Base-by-base conservation (phyloP, 2,113 vertebrate species). In the Rousettus leschenaultii region DNA sequence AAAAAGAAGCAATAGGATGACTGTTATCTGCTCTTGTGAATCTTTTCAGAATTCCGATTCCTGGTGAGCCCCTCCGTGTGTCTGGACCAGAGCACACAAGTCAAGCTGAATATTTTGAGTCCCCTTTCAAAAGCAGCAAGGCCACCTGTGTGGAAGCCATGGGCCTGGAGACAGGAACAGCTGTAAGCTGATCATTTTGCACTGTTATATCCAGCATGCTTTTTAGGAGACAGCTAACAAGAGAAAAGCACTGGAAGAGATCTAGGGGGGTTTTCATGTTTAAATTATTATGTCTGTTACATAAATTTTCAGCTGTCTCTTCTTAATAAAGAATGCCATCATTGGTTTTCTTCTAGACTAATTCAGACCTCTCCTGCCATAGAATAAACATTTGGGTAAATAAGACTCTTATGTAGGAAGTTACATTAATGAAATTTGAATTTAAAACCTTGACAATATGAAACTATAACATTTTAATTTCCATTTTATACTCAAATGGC, bases 61-160 rank as follows among this genome's bases (percentile, higher is more conserved):
- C 98, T 98, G 68, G 96, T 99, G 96, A 97, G 86, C 96, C 98
- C 98, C 16, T 96, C 98, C 57, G 98, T 99, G 90, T 99, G 99
- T 96, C 90, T 98, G 38, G 16, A 93, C 9, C 96, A 95, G 89
- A 96, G 63, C 93, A 63, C 73, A 45, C 95, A 87, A 30, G 86
- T 95, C 75, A 91, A 78, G 45, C 55, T 19, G 51, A 97, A 78
- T 5, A 0, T 38, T 0, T 0, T 75, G 53, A 45, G 84, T 80
- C 96, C 95, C 30, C 0, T 35, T 73, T 93, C 97, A 48, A 96
- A 90, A 80, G 22, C 89, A 12, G 55, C 57, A 2, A 12, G 96
- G 93, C 97, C 93, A 53, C 63, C 18, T 2, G 22, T 18, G 43
- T 91, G 95, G 84, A 66, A 84, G 68, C 38, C 33, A 10, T 83